A percentile compares a stretch with the other conserved stretches of the same genome.
Conservation (phyloP, 2,113 vertebrate species). For the Montifringilla adamsi region DNA sequence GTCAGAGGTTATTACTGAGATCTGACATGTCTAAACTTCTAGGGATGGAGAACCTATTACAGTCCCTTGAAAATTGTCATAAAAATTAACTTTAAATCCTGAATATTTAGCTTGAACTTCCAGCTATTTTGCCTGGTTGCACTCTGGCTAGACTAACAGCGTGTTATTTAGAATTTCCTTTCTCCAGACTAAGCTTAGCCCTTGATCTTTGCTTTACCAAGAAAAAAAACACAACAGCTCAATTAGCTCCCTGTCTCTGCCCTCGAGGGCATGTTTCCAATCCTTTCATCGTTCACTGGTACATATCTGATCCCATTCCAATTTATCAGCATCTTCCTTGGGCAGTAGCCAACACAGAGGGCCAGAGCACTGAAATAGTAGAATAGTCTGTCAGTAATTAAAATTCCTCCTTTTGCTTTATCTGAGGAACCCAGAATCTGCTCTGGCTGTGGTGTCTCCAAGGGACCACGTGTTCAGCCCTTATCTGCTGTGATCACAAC, state of each 20-base stretch:
- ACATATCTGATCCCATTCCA: slow-evolving; percentile 48
- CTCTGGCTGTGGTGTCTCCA: not conserved
- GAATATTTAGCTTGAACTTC: not conserved
- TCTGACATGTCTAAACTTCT: not conserved
- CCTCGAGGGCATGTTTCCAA: slow-evolving; percentile 36
- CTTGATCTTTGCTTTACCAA: slow-evolving; percentile 39
- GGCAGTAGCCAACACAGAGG: slow-evolving; percentile 8
- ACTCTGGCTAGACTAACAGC: not conserved
- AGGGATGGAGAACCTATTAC: not conserved
- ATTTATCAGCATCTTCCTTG: slow-evolving; percentile 48
- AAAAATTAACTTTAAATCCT: not conserved
- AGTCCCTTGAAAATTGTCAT: not conserved
- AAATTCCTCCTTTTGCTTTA: not conserved
- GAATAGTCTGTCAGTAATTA: slow-evolving; percentile 36
- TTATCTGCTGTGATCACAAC: not conserved
- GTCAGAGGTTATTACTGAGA: not conserved
- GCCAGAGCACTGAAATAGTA: not conserved
- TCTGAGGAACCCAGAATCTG: not conserved
- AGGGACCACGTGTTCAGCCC: not conserved
- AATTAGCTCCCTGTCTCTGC: slow-evolving; percentile 34
- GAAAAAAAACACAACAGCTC: slow-evolving; percentile 38
- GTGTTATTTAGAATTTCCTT: not conserved
- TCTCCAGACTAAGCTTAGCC: not conserved
- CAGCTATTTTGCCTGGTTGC: not conserved
- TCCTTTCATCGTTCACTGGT: slow-evolving; percentile 19